A percentile compares a stretch with the other conserved stretches of the same genome.
These are phyloP conservation scores for Salvator merianae DNA, from an alignment of 2,113 vertebrate species.

Conservation along the genomic window DNA sequence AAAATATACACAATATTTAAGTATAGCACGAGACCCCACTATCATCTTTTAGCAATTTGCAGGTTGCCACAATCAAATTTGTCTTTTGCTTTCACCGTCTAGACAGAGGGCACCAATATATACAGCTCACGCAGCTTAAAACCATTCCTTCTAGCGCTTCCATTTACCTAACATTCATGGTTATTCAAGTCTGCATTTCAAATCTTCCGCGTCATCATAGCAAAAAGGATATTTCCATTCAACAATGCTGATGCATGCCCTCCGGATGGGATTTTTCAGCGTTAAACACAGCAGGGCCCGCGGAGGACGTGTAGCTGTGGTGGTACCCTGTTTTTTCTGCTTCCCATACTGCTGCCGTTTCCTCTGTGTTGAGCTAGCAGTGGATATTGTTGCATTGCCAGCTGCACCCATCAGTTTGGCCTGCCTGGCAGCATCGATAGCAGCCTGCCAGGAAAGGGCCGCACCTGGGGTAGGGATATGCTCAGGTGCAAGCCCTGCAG, in stretches of 20 bases:
- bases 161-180: background rate
- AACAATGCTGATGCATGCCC: constrained; percentile 98
- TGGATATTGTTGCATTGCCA: constrained; percentile 91
- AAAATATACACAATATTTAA: background rate
- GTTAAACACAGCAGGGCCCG: constrained; percentile 96
- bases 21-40: background rate
- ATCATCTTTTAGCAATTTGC: background rate
- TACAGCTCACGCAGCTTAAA: rapidly evolving
- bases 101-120: background rate
- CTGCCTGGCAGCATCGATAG: constrained; percentile 94
- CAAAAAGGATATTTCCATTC: constrained; percentile 99
- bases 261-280: constrained; percentile 95
- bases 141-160: background rate
- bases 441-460: constrained; percentile 96
- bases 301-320: constrained; percentile 90
- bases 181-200: background rate
- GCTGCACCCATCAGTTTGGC: constrained; percentile 94
- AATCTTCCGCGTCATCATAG: rapidly evolving
- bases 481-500: constrained; percentile 93
- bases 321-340: constrained; percentile 93
- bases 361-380: constrained; percentile 92
- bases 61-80: background rate
- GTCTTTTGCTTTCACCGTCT: background rate
- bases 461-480: constrained; percentile 93
- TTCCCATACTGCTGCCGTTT: constrained; percentile 94